phyloP scores from a whole-genome alignment of 2,888 invertebrate genomes.

The Oeneis ivallda region DNA sequence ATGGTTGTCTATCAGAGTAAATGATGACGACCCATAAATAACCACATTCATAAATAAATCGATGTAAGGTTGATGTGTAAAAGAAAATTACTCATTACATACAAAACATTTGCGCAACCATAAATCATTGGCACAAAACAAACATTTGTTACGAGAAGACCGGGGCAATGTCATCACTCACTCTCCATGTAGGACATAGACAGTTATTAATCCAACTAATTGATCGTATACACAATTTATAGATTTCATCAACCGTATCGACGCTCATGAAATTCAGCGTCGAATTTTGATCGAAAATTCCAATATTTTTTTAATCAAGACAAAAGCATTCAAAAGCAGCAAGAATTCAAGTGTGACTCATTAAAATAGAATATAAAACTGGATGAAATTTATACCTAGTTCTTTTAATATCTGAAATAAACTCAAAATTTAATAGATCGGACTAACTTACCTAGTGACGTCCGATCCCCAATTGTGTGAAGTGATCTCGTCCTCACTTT shows the following conservation, averaged over 20 bases:
- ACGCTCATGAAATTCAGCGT: slow-evolving; percentile 27
- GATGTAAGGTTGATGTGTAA: background rate
- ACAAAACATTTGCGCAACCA: slow-evolving; percentile 20
- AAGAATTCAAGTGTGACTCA: background rate
- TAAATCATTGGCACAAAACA: slow-evolving; percentile 25
- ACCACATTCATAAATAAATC: too few species aligned
- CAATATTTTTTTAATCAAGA: background rate
- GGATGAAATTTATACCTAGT: too few species aligned
- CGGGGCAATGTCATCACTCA: slow-evolving; percentile 23
- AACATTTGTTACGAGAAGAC: slow-evolving; percentile 23
- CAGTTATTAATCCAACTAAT: slow-evolving; percentile 32
- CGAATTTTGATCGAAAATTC: background rate
- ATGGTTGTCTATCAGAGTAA: too few species aligned
- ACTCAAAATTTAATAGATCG: too few species aligned
- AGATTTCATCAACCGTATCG: slow-evolving; percentile 28
- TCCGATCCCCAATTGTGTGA: too few species aligned
- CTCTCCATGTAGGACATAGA: slow-evolving; percentile 12
- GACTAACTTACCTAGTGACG: too few species aligned
- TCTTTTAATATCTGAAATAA: too few species aligned
- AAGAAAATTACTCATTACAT: slow-evolving; percentile 15
- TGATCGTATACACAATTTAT: slow-evolving; percentile 33
- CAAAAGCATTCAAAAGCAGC: background rate
- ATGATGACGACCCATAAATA: too few species aligned
- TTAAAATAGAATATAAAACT: background rate
- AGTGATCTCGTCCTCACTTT: too few species aligned